These are phyloP conservation scores for Brachypalpus laphriformis DNA, from an alignment of 2,888 invertebrate species.

Conservation along the genomic window DNA sequence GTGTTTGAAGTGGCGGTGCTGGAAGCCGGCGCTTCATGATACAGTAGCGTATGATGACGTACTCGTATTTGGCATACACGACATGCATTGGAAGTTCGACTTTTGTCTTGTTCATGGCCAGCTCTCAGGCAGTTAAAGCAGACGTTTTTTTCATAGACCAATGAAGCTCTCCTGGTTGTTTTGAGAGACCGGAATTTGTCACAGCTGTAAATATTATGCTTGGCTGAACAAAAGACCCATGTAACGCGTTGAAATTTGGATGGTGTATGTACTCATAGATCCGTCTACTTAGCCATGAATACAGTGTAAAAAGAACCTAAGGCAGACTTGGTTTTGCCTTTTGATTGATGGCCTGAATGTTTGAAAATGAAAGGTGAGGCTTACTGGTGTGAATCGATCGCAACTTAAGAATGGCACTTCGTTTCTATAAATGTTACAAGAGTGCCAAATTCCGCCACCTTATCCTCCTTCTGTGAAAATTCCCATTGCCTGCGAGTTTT, in stretches of 20 bases:
- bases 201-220: conserved; percentile 2
- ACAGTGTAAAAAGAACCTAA: not conserved
- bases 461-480: conserved; percentile 18
- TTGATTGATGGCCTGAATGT: not conserved
- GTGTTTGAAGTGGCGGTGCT: not conserved
- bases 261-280: not conserved
- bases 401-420: not conserved
- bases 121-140: not conserved
- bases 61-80: too few species aligned
- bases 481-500: conserved; percentile 52
- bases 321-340: not conserved
- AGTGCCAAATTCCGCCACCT: conserved; percentile 3
- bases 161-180: not conserved
- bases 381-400: too few species aligned
- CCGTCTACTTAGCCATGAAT: not conserved
- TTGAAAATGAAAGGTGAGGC: too few species aligned
- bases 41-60: not conserved
- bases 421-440: conserved; percentile 38
- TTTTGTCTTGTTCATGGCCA: not conserved
- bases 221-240: conserved; percentile 6
- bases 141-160: conserved; percentile 1
- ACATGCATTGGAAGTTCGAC: not conserved
- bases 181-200: too few species aligned
- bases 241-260: not conserved
- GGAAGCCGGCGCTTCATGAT: not conserved